A percentile compares a stretch with the other conserved stretches of the same genome.
Evolutionary conservation across 2,797 vertebrate species (phyloP).

Genomic region (Enteromius viviparus): DNA sequence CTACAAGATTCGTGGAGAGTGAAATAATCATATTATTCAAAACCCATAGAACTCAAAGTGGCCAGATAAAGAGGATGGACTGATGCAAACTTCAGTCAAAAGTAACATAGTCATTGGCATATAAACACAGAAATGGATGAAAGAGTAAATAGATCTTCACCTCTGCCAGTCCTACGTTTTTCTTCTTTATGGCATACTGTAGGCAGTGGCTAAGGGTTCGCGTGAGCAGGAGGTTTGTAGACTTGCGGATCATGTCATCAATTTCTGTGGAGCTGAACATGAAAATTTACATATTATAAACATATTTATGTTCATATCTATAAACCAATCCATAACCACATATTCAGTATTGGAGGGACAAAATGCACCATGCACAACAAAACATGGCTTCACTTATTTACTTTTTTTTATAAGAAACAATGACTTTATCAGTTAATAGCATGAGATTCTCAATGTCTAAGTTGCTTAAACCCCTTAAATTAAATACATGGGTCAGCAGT

Average conservation of each 20-base stretch:
- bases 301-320: not conserved
- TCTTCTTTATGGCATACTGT: conserved; percentile 95
- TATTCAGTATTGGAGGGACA: not conserved
- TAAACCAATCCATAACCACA: not conserved
- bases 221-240: conserved; percentile 92
- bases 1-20: not conserved
- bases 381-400: not conserved
- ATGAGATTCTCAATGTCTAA: not conserved
- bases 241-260: conserved; percentile 97
- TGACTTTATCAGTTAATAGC: not conserved
- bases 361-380: not conserved
- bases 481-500: not conserved
- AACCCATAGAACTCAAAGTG: not conserved
- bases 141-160: conserved; percentile 69
- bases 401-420: not conserved
- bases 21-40: not conserved
- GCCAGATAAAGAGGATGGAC: not conserved
- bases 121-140: not conserved
- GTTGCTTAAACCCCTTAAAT: not conserved
- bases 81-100: not conserved
- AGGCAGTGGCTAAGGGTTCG: conserved; percentile 92
- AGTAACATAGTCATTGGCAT: not conserved
- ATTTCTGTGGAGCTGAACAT: conserved; percentile 89
- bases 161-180: conserved; percentile 92
- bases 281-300: conserved; percentile 13